Conservation (phyloP, 2,113 vertebrate species). For the Indicator maculatus region DNA sequence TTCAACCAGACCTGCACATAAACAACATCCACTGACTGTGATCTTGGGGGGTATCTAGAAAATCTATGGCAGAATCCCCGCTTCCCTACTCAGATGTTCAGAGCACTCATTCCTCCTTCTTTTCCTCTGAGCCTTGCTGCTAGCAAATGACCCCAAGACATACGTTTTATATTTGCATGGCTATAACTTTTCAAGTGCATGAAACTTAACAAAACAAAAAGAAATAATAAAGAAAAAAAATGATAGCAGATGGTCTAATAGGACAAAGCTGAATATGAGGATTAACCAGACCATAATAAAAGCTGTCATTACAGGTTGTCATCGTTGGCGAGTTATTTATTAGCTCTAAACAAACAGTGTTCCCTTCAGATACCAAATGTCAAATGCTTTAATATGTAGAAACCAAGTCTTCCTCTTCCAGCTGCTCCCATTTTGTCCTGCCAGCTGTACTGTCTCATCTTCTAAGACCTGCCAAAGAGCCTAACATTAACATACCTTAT, state of each 20-base stretch:
- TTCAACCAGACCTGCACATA: not conserved
- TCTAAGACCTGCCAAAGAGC: slow-evolving; percentile 65
- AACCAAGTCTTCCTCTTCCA: slow-evolving; percentile 63
- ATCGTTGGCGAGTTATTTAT: slow-evolving; percentile 71
- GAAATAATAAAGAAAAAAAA: not conserved
- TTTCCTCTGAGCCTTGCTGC: not conserved
- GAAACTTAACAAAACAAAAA: not conserved
- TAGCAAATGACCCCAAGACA: not conserved
- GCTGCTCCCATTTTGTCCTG: slow-evolving; percentile 61
- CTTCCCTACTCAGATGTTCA: not conserved
- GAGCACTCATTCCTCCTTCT: not conserved
- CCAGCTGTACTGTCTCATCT: slow-evolving; percentile 70
- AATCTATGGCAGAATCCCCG: not conserved
- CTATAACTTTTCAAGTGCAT: not conserved
- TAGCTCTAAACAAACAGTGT: slow-evolving; percentile 53
- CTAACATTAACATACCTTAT: slow-evolving; percentile 58
- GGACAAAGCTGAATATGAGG: slow-evolving; percentile 35
- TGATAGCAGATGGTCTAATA: slow-evolving; percentile 71
- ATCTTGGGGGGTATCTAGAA: not conserved
- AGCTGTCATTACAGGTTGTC: slow-evolving; percentile 72
- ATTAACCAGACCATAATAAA: slow-evolving; percentile 70
- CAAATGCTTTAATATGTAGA: slow-evolving; percentile 64
- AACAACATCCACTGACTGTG: not conserved
- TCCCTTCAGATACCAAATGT: slow-evolving; percentile 76
- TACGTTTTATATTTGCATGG: fast-evolving